Percentiles rank a stretch among this genome's conserved stretches.
Conservation (phyloP, 2,113 vertebrate genomes). For the Vulpes vulpes region DNA sequence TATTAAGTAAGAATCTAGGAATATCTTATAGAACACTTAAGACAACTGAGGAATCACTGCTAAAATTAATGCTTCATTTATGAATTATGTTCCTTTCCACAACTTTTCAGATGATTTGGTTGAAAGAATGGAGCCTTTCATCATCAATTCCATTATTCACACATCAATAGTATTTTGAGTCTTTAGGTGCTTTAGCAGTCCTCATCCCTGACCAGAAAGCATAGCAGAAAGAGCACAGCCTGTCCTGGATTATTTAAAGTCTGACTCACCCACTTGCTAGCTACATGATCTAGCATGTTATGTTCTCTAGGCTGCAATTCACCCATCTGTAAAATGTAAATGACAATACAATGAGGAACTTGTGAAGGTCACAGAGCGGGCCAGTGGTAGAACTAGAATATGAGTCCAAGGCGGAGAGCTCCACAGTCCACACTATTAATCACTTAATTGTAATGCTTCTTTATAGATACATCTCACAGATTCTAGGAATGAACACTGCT, state of each 20-base stretch:
- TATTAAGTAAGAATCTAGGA: not conserved
- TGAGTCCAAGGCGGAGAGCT: not conserved
- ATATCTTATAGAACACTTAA: not conserved
- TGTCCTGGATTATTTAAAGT: not conserved
- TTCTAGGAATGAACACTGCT: not conserved
- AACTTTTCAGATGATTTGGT: slow-evolving; percentile 6
- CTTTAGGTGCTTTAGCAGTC: not conserved
- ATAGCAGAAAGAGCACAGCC: not conserved
- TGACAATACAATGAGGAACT: slow-evolving; percentile 43
- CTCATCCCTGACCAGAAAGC: not conserved
- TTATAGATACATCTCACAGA: not conserved
- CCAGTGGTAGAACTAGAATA: not conserved
- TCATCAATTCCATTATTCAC: slow-evolving; percentile 6
- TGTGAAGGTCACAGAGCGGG: not conserved
- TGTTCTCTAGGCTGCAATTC: not conserved
- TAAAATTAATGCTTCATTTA: not conserved
- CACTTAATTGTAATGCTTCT: not conserved
- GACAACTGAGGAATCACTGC: not conserved
- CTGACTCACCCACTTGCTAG: not conserved
- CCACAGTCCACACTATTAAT: not conserved
- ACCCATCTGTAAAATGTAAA: slow-evolving; percentile 27
- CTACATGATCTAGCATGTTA: not conserved
- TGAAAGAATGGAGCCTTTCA: slow-evolving; percentile 15
- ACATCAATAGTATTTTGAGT: not conserved
- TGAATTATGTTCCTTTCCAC: not conserved